These are phyloP conservation scores for Halocaridina rubra DNA, from an alignment of 2,888 invertebrate genomes.

Conservation along the genomic window DNA sequence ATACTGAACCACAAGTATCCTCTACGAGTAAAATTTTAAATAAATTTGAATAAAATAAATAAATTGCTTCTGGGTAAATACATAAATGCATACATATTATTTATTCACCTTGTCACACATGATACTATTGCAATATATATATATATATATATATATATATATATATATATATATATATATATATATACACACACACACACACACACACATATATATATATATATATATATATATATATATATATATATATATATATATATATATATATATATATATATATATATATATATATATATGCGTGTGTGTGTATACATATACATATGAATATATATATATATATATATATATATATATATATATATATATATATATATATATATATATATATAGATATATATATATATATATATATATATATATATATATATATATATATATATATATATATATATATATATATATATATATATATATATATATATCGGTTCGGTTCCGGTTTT, in stretches of 20 bases:
- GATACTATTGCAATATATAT: too few species aligned
- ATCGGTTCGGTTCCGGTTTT: too few species aligned
- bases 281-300: neutral
- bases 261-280: neutral
- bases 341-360: neutral
- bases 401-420: neutral
- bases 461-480: too few species aligned
- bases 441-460: neutral
- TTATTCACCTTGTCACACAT: too few species aligned
- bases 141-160: neutral
- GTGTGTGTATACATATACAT: neutral
- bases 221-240: neutral
- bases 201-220: neutral
- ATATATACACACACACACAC: neutral
- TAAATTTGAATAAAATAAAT: too few species aligned
- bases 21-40: too few species aligned
- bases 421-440: neutral
- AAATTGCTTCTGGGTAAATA: too few species aligned
- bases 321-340: neutral
- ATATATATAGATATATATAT: neutral
- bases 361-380: neutral
- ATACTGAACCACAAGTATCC: too few species aligned
- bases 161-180: neutral
- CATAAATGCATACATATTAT: too few species aligned
- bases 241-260: neutral